phyloP scores from a whole-genome alignment of 2,888 invertebrate species.

The Leucozona laternaria region DNA sequence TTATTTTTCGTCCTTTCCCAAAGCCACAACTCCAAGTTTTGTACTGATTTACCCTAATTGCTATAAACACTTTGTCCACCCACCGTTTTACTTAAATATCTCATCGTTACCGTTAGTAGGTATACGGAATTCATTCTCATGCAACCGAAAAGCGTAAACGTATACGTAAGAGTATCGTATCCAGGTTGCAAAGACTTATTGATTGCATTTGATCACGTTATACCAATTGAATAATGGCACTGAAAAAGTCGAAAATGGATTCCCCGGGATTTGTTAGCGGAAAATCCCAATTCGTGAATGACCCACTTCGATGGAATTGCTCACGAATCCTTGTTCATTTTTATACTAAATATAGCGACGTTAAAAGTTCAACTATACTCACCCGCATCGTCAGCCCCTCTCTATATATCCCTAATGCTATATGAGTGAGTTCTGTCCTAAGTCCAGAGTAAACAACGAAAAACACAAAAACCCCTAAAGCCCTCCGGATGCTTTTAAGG shows the following conservation, averaged over 20 bases:
- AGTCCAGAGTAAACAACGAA: slow-evolving; percentile 49
- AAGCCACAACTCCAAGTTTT: slow-evolving; percentile 41
- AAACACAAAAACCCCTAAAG: slow-evolving; percentile 43
- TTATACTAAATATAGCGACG: slow-evolving; percentile 13
- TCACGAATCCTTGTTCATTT: slow-evolving; percentile 47
- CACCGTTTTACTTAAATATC: slow-evolving; percentile 28
- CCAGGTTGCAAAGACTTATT: slow-evolving; percentile 48
- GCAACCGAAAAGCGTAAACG: slow-evolving; percentile 11
- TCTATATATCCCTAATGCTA: not conserved
- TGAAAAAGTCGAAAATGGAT: slow-evolving; percentile 34
- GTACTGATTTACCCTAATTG: slow-evolving; percentile 66
- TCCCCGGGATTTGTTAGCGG: slow-evolving; percentile 23
- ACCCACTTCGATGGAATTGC: slow-evolving; percentile 62
- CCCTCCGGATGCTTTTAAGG: slow-evolving; percentile 71
- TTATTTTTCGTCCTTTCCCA: slow-evolving; percentile 9
- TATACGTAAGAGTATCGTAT: not conserved
- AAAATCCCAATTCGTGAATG: slow-evolving; percentile 51
- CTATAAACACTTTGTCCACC: slow-evolving; percentile 65
- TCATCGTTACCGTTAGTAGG: not conserved
- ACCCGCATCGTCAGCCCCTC: not conserved
- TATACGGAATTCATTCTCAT: slow-evolving; percentile 20
- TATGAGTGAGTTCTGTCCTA: not conserved
- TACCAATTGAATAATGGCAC: slow-evolving; percentile 23
- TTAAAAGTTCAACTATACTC: slow-evolving; percentile 31
- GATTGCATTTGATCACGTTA: slow-evolving; percentile 74